Evolutionary conservation across 2,797 vertebrate species (phyloP).

Genomic region (Sphenopsis melanotis): DNA sequence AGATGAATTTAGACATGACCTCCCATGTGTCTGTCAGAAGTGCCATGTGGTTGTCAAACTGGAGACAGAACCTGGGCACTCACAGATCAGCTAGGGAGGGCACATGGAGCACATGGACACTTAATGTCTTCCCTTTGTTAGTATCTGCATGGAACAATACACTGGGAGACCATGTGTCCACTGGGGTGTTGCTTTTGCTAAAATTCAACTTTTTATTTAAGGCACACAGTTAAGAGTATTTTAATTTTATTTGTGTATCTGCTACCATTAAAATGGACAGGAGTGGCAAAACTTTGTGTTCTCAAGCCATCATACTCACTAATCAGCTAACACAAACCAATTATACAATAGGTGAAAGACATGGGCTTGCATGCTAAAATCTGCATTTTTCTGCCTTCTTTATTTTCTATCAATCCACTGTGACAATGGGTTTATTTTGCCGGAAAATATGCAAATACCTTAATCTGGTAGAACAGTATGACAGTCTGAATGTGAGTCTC

Average conservation of each 20-base stretch:
- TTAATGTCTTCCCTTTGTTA: fast-evolving
- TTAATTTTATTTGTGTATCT: conserved; percentile 46
- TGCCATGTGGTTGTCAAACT: neutral
- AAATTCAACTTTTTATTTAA: neutral
- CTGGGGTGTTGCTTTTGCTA: neutral
- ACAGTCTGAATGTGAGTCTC: neutral
- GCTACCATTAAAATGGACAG: neutral
- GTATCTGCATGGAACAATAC: neutral
- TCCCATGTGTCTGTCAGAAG: neutral
- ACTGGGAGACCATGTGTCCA: neutral
- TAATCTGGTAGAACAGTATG: conserved; percentile 41
- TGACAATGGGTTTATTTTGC: conserved; percentile 55
- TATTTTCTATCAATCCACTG: conserved; percentile 51
- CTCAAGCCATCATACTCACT: conserved; percentile 13
- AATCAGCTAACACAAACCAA: conserved; percentile 49
- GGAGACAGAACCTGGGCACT: neutral
- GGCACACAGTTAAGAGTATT: neutral
- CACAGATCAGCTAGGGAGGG: neutral
- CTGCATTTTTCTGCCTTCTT: conserved; percentile 17
- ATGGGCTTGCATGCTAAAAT: conserved; percentile 13
- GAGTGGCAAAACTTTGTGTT: conserved; percentile 49
- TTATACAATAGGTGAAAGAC: conserved; percentile 49
- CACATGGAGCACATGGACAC: neutral
- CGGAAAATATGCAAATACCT: conserved; percentile 59
- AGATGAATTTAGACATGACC: neutral